phyloP scores from a whole-genome alignment of 2,113 vertebrate species.

The Oryzias celebensis region DNA sequence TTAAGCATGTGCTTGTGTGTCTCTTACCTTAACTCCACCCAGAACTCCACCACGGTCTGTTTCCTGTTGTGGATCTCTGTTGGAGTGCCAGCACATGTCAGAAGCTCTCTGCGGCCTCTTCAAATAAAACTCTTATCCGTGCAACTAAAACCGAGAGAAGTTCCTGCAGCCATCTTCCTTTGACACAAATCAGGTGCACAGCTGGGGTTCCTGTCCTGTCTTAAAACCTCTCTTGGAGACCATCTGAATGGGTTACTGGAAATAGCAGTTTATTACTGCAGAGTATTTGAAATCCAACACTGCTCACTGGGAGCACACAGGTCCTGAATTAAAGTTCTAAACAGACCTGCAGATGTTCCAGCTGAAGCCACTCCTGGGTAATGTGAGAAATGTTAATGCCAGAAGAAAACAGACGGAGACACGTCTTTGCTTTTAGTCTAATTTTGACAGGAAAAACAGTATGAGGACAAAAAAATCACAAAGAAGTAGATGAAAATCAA shows the following conservation, averaged over 20 bases:
- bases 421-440: background rate
- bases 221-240: conserved; percentile 34
- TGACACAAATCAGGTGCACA: conserved; percentile 47
- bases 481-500: background rate
- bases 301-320: background rate
- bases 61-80: conserved; percentile 49
- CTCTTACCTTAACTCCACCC: conserved; percentile 15
- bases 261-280: conserved; percentile 18
- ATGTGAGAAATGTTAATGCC: background rate
- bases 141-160: conserved; percentile 37
- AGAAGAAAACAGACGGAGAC: background rate
- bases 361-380: conserved; percentile 2
- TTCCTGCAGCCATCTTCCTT: conserved; percentile 41
- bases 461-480: background rate
- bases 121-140: conserved; percentile 43
- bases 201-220: conserved; percentile 20
- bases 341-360: conserved; percentile 13
- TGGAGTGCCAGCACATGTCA: conserved; percentile 48
- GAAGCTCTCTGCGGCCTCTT: conserved; percentile 42
- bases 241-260: conserved; percentile 23
- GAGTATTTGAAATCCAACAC: conserved; percentile 49
- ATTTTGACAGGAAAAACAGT: background rate
- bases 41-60: conserved; percentile 36
- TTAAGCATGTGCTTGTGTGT: background rate
- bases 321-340: conserved; percentile 4